Percentiles rank a stretch among this genome's conserved stretches.
Evolutionary conservation across 2,888 invertebrate species (phyloP).

Genomic region (Ormyrus thymus): DNA sequence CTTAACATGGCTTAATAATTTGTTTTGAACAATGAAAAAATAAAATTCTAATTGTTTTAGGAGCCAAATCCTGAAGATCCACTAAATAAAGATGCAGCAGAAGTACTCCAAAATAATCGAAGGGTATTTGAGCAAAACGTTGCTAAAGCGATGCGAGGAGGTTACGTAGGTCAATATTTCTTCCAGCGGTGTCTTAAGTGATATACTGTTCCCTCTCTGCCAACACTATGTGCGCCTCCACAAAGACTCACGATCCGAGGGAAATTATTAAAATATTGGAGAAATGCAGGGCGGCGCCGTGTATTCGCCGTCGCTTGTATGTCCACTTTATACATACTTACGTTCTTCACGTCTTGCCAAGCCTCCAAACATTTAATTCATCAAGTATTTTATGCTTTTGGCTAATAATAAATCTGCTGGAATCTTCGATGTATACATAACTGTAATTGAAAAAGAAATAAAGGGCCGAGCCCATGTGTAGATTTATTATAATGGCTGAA

Average conservation of each 20-base stretch:
- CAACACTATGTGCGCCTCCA: conserved; percentile 66
- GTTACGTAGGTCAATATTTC: conserved; percentile 94
- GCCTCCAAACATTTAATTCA: conserved; percentile 70
- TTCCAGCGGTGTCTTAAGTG: conserved; percentile 98
- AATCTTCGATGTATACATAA: conserved; percentile 44
- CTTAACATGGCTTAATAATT: too few species aligned
- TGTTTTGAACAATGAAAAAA: too few species aligned
- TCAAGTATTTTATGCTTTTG: conserved; percentile 69
- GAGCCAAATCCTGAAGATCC: conserved; percentile 99
- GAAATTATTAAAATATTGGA: conserved; percentile 61
- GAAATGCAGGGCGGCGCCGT: conserved; percentile 59
- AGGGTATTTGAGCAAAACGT: conserved; percentile 97
- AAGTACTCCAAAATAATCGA: conserved; percentile 95
- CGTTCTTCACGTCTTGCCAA: conserved; percentile 69
- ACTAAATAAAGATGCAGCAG: conserved; percentile 98
- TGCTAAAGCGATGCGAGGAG: conserved; percentile 96
- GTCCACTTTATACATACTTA: conserved; percentile 68
- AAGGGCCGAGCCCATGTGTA: conserved; percentile 48
- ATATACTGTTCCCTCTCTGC: conserved; percentile 73
- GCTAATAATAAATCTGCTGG: conserved; percentile 56
- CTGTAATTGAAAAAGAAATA: conserved; percentile 52
- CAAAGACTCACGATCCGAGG: conserved; percentile 63
- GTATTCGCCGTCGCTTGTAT: conserved; percentile 63
- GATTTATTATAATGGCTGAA: conserved; percentile 47
- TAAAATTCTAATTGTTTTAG: conserved; percentile 74